Evolutionary conservation across 1,140 invertebrate species (phyloP).

Genomic region (Papilio dardanus): DNA sequence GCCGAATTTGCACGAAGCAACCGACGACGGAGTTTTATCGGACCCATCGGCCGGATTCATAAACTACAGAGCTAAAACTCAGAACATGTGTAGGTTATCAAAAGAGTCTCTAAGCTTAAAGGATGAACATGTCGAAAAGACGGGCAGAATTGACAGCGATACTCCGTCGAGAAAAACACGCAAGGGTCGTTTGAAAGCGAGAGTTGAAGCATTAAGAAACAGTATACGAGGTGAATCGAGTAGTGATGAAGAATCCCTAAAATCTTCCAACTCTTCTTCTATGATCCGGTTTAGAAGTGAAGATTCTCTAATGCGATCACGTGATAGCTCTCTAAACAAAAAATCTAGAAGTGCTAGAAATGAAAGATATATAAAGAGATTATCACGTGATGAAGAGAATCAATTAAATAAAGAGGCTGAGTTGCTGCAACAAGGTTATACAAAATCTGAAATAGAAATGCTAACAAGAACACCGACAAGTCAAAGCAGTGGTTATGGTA

Average conservation of each 20-base stretch:
- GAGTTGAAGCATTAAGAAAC: conserved; percentile 86
- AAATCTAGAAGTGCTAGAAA: conserved; percentile 86
- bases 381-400: conserved; percentile 87
- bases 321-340: conserved; percentile 82
- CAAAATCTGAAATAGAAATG: conserved; percentile 80
- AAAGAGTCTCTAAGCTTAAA: conserved; percentile 71
- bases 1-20: conserved; percentile 65
- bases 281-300: conserved; percentile 86
- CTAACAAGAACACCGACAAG: conserved; percentile 77
- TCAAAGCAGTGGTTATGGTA: conserved; percentile 79
- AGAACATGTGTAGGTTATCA: conserved; percentile 61
- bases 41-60: conserved; percentile 80
- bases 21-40: conserved; percentile 82
- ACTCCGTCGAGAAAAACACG: conserved; percentile 82
- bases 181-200: conserved; percentile 84
- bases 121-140: conserved; percentile 63
- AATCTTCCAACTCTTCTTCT: conserved; percentile 85
- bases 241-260: conserved; percentile 88
- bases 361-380: conserved; percentile 89
- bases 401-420: conserved; percentile 84
- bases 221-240: conserved; percentile 85
- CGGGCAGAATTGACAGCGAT: conserved; percentile 80
- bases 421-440: conserved; percentile 77
- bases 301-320: conserved; percentile 84
- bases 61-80: conserved; percentile 74